Evolutionary conservation across 2,113 vertebrate species (phyloP).

Genomic region (Orientallactaga bullata): DNA sequence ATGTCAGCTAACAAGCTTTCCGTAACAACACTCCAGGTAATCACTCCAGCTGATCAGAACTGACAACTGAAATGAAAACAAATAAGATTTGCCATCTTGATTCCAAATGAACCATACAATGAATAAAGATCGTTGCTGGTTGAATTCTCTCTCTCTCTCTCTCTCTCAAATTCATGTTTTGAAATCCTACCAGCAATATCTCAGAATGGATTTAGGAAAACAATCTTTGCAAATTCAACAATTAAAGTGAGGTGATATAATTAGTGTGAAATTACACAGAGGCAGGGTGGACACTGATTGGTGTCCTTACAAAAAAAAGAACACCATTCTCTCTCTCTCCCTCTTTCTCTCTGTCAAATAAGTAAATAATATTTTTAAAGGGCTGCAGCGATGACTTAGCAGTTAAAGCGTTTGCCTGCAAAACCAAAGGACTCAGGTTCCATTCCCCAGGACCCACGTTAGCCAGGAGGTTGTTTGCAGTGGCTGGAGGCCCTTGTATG

Average conservation of each 20-base stretch:
- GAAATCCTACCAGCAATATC: background rate
- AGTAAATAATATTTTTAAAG: no score
- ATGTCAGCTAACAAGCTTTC: background rate
- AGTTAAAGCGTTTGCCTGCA: no score
- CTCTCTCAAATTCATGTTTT: background rate
- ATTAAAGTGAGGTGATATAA: background rate
- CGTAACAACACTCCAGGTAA: background rate
- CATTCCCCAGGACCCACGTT: no score
- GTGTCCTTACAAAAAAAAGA: no score
- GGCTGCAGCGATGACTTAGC: no score
- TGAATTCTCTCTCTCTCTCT: background rate
- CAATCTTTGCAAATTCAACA: background rate
- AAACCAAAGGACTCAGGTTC: no score
- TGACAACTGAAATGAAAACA: constrained; percentile 14
- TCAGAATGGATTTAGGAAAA: background rate
- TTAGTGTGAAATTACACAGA: background rate
- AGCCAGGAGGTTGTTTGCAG: no score
- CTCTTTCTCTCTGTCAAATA: no score
- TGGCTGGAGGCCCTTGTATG: no score
- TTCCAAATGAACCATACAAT: background rate
- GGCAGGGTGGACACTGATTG: no score
- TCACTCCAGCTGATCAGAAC: background rate
- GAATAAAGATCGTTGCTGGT: background rate
- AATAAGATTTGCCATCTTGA: background rate
- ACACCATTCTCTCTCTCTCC: no score